Base-by-base conservation (phyloP, 2,797 vertebrate species). In the Phataginus tetradactyla region DNA sequence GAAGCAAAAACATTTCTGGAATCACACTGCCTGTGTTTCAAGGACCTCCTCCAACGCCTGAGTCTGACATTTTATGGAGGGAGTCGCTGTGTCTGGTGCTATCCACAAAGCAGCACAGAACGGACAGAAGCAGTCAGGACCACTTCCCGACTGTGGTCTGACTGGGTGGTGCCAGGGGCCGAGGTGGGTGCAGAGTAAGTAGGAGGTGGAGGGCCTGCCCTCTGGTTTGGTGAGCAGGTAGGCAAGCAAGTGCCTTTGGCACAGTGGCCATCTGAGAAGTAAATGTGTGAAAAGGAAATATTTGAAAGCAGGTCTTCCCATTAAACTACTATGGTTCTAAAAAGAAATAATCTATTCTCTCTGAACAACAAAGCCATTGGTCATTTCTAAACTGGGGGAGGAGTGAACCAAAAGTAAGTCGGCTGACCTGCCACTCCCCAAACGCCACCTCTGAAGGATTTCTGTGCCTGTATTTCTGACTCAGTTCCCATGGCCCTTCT, bases 121-220 rank as follows among this genome's bases (percentile, higher is more conserved):
- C 9, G 4, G 2, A 5, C 29, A 17, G 0, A 42, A 4, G 18
- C 3, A 15, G 49, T 23, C 32, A 13, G 45, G 29, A 37, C 4
- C 3, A 13, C 3, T 4, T 37, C 51, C 37, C 0, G 8, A 3
- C 39, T 7, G 12, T 37, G 4, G 0, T 34, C 72, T 18, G 39
- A 27, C 21, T 0, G 0, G 14, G 25, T 1, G 20, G 49, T 0
- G 61, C 17, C 2, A 4, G 57, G 49, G 51, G 68, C 2, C 4
- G 3, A 29, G 42, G 7, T 5, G 32, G 29, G 18, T 37, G 42
- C 37, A 10, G 17, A n/a, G 77, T 3, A 23, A 21, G 37, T 1
- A n/a, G 51, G 7, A 37, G 64, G 68, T 29, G 21, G 49, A 61
- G 18, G 23, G 42, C 72, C 78, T 23, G 59, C 39, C 72, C 13